Conservation (phyloP, 2,888 invertebrate genomes). For the Drosophila mimica region DNA sequence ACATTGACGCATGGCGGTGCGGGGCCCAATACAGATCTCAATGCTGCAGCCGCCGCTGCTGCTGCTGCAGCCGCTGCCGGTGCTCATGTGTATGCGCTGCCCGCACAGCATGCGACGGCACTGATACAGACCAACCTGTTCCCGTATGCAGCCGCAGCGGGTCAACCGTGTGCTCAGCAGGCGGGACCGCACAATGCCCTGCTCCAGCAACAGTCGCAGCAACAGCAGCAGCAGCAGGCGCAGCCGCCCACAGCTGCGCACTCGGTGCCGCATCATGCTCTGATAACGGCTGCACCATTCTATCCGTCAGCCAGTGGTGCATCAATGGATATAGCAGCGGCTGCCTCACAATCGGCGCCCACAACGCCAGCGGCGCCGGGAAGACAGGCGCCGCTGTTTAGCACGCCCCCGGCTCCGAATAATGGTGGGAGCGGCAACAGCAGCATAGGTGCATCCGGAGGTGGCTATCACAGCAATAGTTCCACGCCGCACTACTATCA, state of each 20-base stretch:
- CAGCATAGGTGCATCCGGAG: conserved; percentile 17
- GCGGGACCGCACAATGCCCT: conserved; percentile 55
- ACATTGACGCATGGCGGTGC: conserved; percentile 77
- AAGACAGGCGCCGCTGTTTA: conserved; percentile 83
- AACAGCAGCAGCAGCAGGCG: conserved; percentile 45
- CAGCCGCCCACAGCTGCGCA: conserved; percentile 60
- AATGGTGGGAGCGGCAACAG: conserved; percentile 40
- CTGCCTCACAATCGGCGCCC: conserved; percentile 83
- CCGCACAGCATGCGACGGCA: conserved; percentile 82
- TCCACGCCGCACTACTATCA: conserved; percentile 82
- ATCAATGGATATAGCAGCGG: conserved; percentile 51
- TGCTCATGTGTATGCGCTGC: conserved; percentile 84
- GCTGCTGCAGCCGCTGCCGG: conserved; percentile 69
- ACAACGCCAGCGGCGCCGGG: conserved; percentile 83
- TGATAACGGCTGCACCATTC: conserved; percentile 82
- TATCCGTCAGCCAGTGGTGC: conserved; percentile 72
- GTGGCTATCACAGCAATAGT: conserved; percentile 76
- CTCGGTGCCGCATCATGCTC: conserved; percentile 81
- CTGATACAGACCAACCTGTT: conserved; percentile 84
- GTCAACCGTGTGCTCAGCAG: conserved; percentile 70
- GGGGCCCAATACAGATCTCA: conserved; percentile 76
- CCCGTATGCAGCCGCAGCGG: conserved; percentile 82
- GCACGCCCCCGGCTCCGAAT: conserved; percentile 84
- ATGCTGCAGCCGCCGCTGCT: conserved; percentile 66
- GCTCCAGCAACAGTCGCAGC: conserved; percentile 67